Evolutionary conservation across 2,113 vertebrate genomes (phyloP), one percentile per base, ranked within the genome.

Genomic region (Stegastes partitus): DNA sequence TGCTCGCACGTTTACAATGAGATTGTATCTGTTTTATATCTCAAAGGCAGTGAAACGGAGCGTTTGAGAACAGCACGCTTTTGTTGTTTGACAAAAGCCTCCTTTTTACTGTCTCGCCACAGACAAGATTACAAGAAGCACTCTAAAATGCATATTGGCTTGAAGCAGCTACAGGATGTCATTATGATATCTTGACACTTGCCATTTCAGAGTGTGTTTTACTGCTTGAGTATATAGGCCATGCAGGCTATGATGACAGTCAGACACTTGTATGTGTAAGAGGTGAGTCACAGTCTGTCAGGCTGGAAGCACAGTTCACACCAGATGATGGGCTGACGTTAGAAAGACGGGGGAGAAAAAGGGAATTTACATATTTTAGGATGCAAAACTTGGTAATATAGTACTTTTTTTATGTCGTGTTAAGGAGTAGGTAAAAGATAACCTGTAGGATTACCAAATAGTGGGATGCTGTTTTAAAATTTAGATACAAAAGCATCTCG

Each of bases 201-300:
- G 53, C 19, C 37, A 31, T 80, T 74, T 39, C 31, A 11, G 9
- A 0, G 11, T 64, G 39, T 45, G 56, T 71, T 82, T 84, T 63
- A 81, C 78, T 31, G 31, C 25, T 26, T 2, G 47, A n/a, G 26
- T 79, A 66, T 68, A 56, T n/a, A 6, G 53, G 45, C 54, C 34
- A 5, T 44, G 21, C 18, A 5, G 56, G 53, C 59, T 26, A 1
- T 7, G 50, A 68, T 66, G 67, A 67, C 74, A 66, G 10, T 63
- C 61, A 68, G 66, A 83, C 63, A 12, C n/a, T 31, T 22, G 44
- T 25, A 12, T 71, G 72, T 57, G 54, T 66, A 10, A 66, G 68
- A 78, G 45, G 51, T 88, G 80, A 89, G 58, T 89, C 80, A 76
- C 21, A 16, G 72, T 44, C 68, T 75, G 61, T 31, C 64, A 21